Evolutionary conservation across 1,140 invertebrate species (phyloP).

Genomic region (Colletes gigas): DNA sequence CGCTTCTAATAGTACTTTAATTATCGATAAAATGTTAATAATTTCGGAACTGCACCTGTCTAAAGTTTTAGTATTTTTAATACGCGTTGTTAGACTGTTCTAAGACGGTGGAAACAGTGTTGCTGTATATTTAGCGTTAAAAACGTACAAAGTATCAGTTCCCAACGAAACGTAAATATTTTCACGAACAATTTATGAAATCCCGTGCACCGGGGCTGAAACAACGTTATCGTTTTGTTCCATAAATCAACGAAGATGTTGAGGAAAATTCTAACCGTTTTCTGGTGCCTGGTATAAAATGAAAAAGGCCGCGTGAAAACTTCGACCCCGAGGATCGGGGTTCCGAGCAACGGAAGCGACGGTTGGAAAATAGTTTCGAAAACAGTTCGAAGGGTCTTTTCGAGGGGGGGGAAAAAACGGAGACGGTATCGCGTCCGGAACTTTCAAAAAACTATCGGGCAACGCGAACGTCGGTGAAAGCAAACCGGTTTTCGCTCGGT

Average conservation of each 20-base stretch:
- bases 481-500: slow-evolving; percentile 19
- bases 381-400: background rate
- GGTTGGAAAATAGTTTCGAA: slow-evolving; percentile 13
- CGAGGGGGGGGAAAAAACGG: too few relatives aligned
- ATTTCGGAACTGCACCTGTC: too few relatives aligned
- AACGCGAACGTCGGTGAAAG: slow-evolving; percentile 3
- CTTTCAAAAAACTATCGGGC: slow-evolving; percentile 17
- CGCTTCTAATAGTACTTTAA: too few relatives aligned
- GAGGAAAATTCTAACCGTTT: background rate
- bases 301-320: background rate
- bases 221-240: background rate
- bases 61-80: too few relatives aligned
- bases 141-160: too few relatives aligned
- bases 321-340: background rate
- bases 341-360: background rate
- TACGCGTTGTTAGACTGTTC: too few relatives aligned
- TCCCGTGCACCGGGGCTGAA: background rate
- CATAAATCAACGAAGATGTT: background rate
- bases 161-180: background rate
- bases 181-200: background rate
- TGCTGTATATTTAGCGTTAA: too few relatives aligned
- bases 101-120: too few relatives aligned
- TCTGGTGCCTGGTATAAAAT: background rate
- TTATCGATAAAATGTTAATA: too few relatives aligned
- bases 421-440: background rate